These are phyloP conservation scores for Diadumene lineata DNA, from an alignment of 92 coral and sea anemone genomes.

Conservation along the genomic window DNA sequence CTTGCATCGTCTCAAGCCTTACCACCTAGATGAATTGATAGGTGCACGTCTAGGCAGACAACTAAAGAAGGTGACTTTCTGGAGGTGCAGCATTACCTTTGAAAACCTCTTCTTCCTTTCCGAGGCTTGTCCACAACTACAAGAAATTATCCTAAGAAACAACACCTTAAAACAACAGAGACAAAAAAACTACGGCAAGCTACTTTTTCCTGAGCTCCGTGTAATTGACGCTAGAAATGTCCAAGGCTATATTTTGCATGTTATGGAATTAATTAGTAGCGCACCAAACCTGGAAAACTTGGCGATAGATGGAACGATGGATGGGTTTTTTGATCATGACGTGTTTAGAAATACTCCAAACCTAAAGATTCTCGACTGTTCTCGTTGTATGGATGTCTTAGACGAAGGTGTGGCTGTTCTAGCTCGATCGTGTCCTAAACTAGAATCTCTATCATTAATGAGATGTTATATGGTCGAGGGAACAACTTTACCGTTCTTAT, in stretches of 20 bases:
- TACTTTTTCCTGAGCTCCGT: slow-evolving; percentile 24
- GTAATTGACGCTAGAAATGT: slow-evolving; percentile 52
- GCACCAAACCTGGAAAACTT: slow-evolving; percentile 65
- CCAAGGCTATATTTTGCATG: slow-evolving; percentile 47
- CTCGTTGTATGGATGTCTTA: slow-evolving; percentile 61
- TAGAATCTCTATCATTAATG: slow-evolving; percentile 67
- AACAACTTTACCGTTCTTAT: slow-evolving; percentile 41
- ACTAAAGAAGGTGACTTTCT: slow-evolving; percentile 16
- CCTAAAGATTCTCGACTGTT: slow-evolving; percentile 67
- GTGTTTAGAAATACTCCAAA: slow-evolving; percentile 50
- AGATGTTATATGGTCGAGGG: slow-evolving; percentile 69
- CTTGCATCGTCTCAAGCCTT: slow-evolving; percentile 20
- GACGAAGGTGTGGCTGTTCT: slow-evolving; percentile 54
- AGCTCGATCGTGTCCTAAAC: slow-evolving; percentile 52
- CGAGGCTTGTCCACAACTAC: slow-evolving; percentile 30
- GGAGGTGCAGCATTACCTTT: slow-evolving; percentile 30
- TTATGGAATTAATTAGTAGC: slow-evolving; percentile 35
- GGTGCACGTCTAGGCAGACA: slow-evolving; percentile 35
- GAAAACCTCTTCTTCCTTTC: slow-evolving; percentile 23
- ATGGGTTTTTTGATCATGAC: slow-evolving; percentile 58
- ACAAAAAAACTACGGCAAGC: neutral
- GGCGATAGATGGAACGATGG: slow-evolving; percentile 70
- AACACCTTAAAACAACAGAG: slow-evolving; percentile 31
- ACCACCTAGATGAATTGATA: slow-evolving; percentile 16
- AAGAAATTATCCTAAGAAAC: slow-evolving; percentile 28